Evolutionary conservation across 1,140 invertebrate species (phyloP).

Genomic region (Branchinecta lynchi): DNA sequence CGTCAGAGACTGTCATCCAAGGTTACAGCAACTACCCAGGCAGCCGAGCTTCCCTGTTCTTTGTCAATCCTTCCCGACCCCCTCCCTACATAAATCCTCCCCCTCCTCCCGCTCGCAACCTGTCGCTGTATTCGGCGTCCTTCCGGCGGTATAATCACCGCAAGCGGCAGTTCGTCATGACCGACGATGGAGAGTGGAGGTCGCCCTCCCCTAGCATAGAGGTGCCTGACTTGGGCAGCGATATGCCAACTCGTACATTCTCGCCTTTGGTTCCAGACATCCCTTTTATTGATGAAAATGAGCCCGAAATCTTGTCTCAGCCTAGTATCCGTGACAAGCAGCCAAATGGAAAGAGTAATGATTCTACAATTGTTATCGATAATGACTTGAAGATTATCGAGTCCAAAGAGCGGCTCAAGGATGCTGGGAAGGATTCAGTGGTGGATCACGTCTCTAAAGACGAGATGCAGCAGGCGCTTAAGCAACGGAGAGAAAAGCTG

Average conservation of each 20-base stretch:
- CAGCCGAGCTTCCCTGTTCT: neutral
- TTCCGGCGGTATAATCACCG: neutral
- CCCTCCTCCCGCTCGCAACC: neutral
- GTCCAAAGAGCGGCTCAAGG: neutral
- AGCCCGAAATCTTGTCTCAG: neutral
- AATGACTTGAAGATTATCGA: neutral
- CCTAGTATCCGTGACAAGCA: neutral
- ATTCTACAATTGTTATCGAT: neutral
- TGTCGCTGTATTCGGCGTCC: neutral
- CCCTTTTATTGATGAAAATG: neutral
- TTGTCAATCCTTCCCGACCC: neutral
- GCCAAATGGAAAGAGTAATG: neutral
- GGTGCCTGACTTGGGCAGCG: neutral
- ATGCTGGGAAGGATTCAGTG: neutral
- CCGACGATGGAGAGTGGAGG: neutral
- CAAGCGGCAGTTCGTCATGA: neutral
- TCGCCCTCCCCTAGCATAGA: neutral
- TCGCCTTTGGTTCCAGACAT: neutral
- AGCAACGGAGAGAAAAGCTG: neutral
- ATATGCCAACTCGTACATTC: neutral
- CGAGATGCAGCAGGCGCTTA: neutral
- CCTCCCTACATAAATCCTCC: conserved; percentile 2
- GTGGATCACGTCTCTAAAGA: neutral
- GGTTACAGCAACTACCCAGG: neutral
- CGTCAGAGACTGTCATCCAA: neutral